Evolutionary conservation across 2,888 invertebrate species (phyloP).

Genomic region (Ecdyonurus torrentis): DNA sequence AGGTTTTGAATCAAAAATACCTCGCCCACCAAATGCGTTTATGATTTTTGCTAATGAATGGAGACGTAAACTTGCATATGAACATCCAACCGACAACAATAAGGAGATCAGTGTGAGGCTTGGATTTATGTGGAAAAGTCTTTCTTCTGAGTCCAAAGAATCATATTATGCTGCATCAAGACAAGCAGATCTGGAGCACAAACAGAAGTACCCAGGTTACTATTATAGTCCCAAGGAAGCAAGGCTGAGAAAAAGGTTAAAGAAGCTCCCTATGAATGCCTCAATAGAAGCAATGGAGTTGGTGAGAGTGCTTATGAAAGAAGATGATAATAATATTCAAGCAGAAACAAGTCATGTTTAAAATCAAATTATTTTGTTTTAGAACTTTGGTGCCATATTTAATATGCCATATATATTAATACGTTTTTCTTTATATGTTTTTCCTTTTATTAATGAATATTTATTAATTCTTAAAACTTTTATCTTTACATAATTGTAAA

Average conservation of each 20-base stretch:
- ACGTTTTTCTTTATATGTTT: no score
- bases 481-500: not conserved
- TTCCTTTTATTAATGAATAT: no score
- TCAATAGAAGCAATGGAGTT: not conserved
- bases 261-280: not conserved
- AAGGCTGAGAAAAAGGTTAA: constrained; percentile 20
- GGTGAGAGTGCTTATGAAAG: not conserved
- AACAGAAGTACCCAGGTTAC: constrained; percentile 28
- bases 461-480: no score
- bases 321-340: not conserved
- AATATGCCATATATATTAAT: not conserved
- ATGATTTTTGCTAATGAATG: constrained; percentile 35
- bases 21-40: constrained; percentile 32
- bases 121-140: constrained; percentile 32
- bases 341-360: not conserved
- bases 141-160: constrained; percentile 26
- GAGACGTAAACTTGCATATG: constrained; percentile 27
- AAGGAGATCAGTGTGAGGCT: constrained; percentile 32
- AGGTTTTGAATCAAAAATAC: constrained; percentile 19
- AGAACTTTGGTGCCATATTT: not conserved
- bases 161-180: constrained; percentile 27
- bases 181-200: constrained; percentile 27
- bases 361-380: not conserved
- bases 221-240: constrained; percentile 28
- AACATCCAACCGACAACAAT: constrained; percentile 30